Conservation (phyloP, 1,140 invertebrate genomes). For the Helicorthomorpha holstii region DNA sequence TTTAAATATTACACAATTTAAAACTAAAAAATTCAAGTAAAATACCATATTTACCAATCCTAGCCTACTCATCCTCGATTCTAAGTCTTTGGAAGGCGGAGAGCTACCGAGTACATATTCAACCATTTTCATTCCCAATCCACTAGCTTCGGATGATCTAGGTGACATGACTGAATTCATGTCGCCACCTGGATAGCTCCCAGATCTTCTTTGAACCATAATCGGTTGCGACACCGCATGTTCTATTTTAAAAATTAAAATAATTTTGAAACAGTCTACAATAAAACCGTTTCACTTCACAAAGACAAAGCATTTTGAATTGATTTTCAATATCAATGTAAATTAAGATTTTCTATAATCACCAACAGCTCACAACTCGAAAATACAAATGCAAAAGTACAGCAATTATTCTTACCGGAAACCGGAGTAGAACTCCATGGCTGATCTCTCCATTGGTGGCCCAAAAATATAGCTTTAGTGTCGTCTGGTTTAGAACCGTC, state of each 20-base stretch:
- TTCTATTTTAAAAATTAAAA: constrained; percentile 12
- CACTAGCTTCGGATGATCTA: constrained; percentile 49
- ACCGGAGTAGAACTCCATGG: constrained; percentile 53
- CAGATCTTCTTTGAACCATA: constrained; percentile 31
- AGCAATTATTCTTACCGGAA: constrained; percentile 28
- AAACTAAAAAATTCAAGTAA: background rate
- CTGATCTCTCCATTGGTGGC: constrained; percentile 65
- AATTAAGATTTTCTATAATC: no score
- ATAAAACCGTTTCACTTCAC: constrained; percentile 6
- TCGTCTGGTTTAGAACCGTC: constrained; percentile 43
- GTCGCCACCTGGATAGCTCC: constrained; percentile 17
- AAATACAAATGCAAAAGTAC: no score
- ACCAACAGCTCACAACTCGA: no score
- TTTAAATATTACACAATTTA: no score
- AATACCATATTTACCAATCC: constrained; percentile 37
- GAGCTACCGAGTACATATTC: constrained; percentile 87
- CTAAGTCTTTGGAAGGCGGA: constrained; percentile 53
- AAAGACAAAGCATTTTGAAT: constrained; percentile 9
- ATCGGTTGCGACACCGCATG: constrained; percentile 28
- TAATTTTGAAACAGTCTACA: constrained; percentile 7
- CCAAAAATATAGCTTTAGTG: constrained; percentile 49
- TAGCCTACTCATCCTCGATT: constrained; percentile 50
- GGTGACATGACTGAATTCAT: constrained; percentile 39
- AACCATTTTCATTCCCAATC: constrained; percentile 93
- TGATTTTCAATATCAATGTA: no score